phyloP scores from a whole-genome alignment of 1,140 invertebrate genomes.

The Aphaenogaster rudis region DNA sequence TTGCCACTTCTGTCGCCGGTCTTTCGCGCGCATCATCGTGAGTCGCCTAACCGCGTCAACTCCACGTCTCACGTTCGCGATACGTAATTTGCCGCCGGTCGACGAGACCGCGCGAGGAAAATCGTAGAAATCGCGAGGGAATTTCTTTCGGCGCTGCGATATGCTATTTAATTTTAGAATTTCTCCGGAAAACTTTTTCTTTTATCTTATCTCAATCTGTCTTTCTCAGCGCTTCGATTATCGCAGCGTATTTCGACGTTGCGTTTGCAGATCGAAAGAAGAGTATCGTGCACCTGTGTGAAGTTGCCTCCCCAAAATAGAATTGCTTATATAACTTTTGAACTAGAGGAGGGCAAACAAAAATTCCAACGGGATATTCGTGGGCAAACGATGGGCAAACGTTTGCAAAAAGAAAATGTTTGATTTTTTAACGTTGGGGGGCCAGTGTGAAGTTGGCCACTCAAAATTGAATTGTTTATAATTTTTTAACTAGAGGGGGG shows the following conservation, averaged over 20 bases:
- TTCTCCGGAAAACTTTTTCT: not conserved
- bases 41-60: constrained; percentile 58
- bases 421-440: too few relatives aligned
- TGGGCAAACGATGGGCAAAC: too few relatives aligned
- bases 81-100: constrained; percentile 45
- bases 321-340: too few relatives aligned
- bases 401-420: too few relatives aligned
- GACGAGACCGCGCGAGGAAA: constrained; percentile 46
- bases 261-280: too few relatives aligned
- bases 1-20: constrained; percentile 55
- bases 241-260: not conserved
- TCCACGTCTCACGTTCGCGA: constrained; percentile 50
- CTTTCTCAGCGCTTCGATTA: not conserved
- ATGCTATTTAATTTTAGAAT: not conserved
- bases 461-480: too few relatives aligned
- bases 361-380: too few relatives aligned
- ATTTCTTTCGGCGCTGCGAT: not conserved
- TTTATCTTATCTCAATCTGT: not conserved
- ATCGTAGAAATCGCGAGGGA: constrained; percentile 26
- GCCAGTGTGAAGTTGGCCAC: too few relatives aligned
- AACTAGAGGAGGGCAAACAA: too few relatives aligned
- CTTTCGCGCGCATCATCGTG: constrained; percentile 66
- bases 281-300: too few relatives aligned
- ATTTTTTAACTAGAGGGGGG: too few relatives aligned
- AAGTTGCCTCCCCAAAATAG: too few relatives aligned